These are phyloP conservation scores for Esox lucius DNA, from an alignment of 2,797 vertebrate genomes.

Conservation along the genomic window DNA sequence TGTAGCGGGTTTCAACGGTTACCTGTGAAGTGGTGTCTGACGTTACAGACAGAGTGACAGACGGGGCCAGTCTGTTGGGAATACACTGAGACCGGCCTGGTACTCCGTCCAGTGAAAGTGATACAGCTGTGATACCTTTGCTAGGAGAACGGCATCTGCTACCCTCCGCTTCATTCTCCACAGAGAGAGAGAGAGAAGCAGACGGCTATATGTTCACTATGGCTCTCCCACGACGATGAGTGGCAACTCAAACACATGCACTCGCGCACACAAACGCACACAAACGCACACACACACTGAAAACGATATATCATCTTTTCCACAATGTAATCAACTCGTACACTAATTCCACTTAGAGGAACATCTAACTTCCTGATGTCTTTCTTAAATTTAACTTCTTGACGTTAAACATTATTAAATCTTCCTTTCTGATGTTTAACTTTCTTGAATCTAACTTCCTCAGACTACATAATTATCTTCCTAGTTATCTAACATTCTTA, in stretches of 20 bases:
- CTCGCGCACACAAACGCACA: background rate
- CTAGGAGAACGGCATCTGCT: slow-evolving; percentile 3
- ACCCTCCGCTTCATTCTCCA: background rate
- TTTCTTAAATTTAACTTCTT: background rate
- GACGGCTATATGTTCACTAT: background rate
- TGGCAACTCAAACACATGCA: background rate
- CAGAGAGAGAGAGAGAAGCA: background rate
- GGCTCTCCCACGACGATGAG: background rate
- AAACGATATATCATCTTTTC: background rate
- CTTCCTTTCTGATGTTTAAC: background rate
- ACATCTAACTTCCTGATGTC: background rate
- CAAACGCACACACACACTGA: slow-evolving; percentile 1
- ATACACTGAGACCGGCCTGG: background rate
- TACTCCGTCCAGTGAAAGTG: slow-evolving; percentile 4
- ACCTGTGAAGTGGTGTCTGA: background rate
- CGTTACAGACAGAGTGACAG: background rate
- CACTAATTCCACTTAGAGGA: background rate
- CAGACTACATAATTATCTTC: background rate
- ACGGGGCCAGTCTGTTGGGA: background rate
- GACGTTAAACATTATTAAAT: background rate
- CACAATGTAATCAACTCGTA: background rate
- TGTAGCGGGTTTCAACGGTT: background rate
- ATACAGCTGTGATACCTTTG: slow-evolving; percentile 2
- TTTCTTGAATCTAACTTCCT: background rate
- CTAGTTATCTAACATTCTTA: background rate